Conservation (phyloP, 2,888 invertebrate genomes). For the Hypena proboscidalis region DNA sequence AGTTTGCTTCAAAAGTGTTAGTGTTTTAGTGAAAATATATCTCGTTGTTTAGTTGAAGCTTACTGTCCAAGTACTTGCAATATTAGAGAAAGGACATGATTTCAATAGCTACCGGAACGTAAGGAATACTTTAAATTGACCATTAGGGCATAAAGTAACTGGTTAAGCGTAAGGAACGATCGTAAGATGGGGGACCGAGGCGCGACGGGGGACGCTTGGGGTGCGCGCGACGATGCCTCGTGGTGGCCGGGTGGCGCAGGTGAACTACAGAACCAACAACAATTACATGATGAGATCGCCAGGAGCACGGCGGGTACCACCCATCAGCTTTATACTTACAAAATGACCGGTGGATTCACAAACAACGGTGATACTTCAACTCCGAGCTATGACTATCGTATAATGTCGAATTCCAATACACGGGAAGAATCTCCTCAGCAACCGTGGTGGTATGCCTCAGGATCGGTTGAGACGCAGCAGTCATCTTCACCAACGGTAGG, state of each 20-base stretch:
- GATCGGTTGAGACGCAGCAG: conserved; percentile 84
- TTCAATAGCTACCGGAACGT: conserved; percentile 53
- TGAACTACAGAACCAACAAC: conserved; percentile 81
- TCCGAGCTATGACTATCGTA: conserved; percentile 90
- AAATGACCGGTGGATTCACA: conserved; percentile 94
- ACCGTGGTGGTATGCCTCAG: conserved; percentile 91
- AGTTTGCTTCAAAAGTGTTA: conserved; percentile 53
- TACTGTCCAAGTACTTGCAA: conserved; percentile 33
- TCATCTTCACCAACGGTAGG: conserved; percentile 79
- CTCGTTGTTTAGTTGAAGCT: conserved; percentile 37
- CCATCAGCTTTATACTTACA: conserved; percentile 93
- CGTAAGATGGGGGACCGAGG: conserved; percentile 82
- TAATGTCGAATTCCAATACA: conserved; percentile 85
- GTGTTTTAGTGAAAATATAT: conserved; percentile 51
- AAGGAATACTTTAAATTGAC: conserved; percentile 58
- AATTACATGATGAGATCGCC: conserved; percentile 79
- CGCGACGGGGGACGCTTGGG: conserved; percentile 84
- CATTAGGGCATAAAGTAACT: conserved; percentile 73
- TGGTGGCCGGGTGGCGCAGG: conserved; percentile 82
- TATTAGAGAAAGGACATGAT: conserved; percentile 64
- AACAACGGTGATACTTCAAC: conserved; percentile 88
- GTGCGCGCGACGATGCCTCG: conserved; percentile 85
- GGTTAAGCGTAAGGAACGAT: conserved; percentile 74
- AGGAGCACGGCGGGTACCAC: conserved; percentile 77
- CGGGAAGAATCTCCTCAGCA: conserved; percentile 79